These are phyloP conservation scores for Cavia aperea DNA, from an alignment of 2,113 vertebrate species.

Conservation along the genomic window DNA sequence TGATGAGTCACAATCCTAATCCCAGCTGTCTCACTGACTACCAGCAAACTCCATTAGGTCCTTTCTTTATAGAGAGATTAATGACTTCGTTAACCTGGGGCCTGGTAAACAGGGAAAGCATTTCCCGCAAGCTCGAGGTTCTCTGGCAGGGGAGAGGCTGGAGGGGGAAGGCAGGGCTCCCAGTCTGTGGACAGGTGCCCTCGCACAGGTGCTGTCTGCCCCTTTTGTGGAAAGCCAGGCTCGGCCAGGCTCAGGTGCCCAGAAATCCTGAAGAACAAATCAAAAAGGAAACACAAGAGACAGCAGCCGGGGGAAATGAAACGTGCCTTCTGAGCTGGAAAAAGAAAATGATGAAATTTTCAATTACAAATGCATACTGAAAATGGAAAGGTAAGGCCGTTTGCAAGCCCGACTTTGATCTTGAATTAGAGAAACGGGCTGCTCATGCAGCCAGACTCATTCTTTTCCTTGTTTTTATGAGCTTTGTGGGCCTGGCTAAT, in stretches of 20 bases:
- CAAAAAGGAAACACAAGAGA: neutral
- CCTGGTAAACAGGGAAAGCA: conserved; percentile 23
- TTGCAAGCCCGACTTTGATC: neutral
- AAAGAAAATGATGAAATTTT: neutral
- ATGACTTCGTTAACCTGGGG: conserved; percentile 37
- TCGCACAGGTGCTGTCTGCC: neutral
- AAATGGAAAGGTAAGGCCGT: neutral
- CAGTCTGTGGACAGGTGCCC: neutral
- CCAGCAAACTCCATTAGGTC: conserved; percentile 25
- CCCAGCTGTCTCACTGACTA: neutral
- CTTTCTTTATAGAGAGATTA: conserved; percentile 41
- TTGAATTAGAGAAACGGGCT: neutral
- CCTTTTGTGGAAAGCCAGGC: neutral
- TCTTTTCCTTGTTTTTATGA: conserved; percentile 26
- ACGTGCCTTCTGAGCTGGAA: neutral
- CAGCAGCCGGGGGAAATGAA: neutral
- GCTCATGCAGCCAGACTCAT: neutral
- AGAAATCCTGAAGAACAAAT: neutral
- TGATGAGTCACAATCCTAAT: neutral
- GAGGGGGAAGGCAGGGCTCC: neutral
- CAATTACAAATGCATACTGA: neutral
- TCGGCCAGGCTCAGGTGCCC: neutral
- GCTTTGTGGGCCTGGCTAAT: neutral
- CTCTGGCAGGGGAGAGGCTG: neutral
- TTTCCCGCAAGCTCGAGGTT: neutral